These are phyloP conservation scores for Zeuzera pyrina DNA, from an alignment of 2,888 invertebrate genomes.

Conservation along the genomic window DNA sequence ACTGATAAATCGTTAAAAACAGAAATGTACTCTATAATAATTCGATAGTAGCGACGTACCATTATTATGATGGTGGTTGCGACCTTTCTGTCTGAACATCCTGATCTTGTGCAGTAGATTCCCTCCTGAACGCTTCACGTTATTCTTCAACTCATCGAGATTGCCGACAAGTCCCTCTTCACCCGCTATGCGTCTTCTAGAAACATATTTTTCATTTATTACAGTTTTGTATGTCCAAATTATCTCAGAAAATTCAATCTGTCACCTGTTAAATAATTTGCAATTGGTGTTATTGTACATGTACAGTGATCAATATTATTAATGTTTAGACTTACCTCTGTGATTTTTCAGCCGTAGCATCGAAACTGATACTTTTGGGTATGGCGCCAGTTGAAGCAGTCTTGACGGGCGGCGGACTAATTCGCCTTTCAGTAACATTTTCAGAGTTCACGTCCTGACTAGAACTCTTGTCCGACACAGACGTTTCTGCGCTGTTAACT, in stretches of 20 bases:
- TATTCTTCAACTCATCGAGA: constrained; percentile 62
- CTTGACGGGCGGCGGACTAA: constrained; percentile 52
- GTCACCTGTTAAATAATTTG: too few species aligned
- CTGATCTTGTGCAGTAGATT: constrained; percentile 63
- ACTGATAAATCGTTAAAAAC: background rate
- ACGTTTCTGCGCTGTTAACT: constrained; percentile 58
- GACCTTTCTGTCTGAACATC: constrained; percentile 64
- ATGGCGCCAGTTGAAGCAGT: constrained; percentile 84
- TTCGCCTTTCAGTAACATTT: constrained; percentile 52
- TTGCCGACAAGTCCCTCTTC: constrained; percentile 53
- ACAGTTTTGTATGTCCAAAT: too few species aligned
- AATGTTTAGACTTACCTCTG: constrained; percentile 64
- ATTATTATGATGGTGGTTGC: constrained; percentile 40
- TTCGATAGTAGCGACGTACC: constrained; percentile 24
- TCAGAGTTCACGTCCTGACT: constrained; percentile 66
- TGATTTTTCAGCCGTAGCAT: constrained; percentile 88
- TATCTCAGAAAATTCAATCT: too few species aligned
- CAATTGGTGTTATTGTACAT: too few species aligned
- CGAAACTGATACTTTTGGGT: constrained; percentile 93
- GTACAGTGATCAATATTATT: too few species aligned
- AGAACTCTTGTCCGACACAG: constrained; percentile 59
- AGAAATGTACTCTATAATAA: background rate
- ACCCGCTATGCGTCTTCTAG: constrained; percentile 41
- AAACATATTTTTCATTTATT: too few species aligned
- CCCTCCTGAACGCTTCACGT: constrained; percentile 63